Evolutionary conservation across 2,888 invertebrate genomes (phyloP).

Genomic region (Andrena chrysosceles): DNA sequence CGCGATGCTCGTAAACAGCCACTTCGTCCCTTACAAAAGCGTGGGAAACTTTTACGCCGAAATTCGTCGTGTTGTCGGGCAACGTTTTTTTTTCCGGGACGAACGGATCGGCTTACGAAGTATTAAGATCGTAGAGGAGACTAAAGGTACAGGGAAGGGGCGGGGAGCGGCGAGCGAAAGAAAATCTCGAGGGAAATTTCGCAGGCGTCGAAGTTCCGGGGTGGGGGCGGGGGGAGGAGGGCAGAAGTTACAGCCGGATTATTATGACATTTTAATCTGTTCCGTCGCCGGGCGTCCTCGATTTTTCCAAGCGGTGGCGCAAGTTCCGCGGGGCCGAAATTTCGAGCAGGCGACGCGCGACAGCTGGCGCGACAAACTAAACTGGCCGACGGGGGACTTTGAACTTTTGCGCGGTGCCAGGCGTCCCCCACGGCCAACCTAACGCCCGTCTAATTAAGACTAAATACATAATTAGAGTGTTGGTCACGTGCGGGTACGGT

Average conservation of each 20-base stretch:
- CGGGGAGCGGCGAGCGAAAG: too few species aligned
- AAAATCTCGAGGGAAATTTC: slow-evolving; percentile 8
- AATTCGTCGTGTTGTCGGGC: not conserved
- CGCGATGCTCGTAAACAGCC: slow-evolving; percentile 14
- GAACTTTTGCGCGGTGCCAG: slow-evolving; percentile 63
- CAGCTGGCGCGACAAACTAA: slow-evolving; percentile 46
- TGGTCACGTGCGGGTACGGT: slow-evolving; percentile 79
- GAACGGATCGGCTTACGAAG: slow-evolving; percentile 5
- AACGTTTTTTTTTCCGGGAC: not conserved
- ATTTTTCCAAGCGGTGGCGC: slow-evolving; percentile 15
- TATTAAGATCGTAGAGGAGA: not conserved
- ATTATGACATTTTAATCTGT: slow-evolving; percentile 40
- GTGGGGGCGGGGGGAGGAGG: too few species aligned
- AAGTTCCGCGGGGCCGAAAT: slow-evolving; percentile 18
- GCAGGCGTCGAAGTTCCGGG: slow-evolving; percentile 11
- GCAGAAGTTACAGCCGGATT: slow-evolving; percentile 15
- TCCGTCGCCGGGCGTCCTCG: slow-evolving; percentile 6
- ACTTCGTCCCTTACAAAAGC: not conserved
- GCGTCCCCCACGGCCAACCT: slow-evolving; percentile 68
- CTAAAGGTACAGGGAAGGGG: not conserved
- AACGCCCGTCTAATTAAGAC: slow-evolving; percentile 82
- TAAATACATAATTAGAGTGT: slow-evolving; percentile 83
- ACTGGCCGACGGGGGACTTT: slow-evolving; percentile 38
- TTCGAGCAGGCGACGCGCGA: slow-evolving; percentile 35
- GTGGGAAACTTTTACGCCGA: not conserved